These are phyloP conservation scores for Brienomyrus longianalis DNA, from an alignment of 2,113 vertebrate species.

Conservation along the genomic window DNA sequence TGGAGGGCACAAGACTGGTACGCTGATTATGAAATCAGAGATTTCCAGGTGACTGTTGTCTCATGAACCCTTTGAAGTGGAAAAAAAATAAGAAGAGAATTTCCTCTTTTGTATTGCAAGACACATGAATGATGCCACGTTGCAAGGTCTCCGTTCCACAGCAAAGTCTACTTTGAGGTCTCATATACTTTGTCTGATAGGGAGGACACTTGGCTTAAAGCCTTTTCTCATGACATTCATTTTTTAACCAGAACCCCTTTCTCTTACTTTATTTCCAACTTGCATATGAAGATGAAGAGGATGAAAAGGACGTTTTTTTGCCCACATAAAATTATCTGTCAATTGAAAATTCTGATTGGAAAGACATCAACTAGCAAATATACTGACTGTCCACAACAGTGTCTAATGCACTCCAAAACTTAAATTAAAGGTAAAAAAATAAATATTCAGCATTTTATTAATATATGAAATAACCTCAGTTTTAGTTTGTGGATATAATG, in stretches of 20 bases:
- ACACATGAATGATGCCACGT: neutral
- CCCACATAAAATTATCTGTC: neutral
- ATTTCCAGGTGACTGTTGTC: neutral
- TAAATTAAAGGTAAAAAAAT: slow-evolving; percentile 19
- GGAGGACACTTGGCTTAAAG: neutral
- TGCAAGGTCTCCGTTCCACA: neutral
- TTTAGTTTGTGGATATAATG: neutral
- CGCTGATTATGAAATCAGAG: neutral
- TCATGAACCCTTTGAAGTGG: neutral
- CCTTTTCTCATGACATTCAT: neutral
- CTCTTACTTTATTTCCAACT: neutral
- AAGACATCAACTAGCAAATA: neutral
- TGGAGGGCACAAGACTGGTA: neutral
- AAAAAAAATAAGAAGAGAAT: neutral
- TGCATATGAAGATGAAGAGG: neutral
- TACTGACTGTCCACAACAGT: slow-evolving; percentile 5
- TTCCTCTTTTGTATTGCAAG: neutral
- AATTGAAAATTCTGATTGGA: neutral
- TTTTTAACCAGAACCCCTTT: neutral
- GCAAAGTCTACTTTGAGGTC: neutral
- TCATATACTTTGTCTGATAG: neutral
- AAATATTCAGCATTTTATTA: slow-evolving; percentile 12
- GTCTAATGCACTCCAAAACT: slow-evolving; percentile 14
- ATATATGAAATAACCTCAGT: slow-evolving; percentile 22
- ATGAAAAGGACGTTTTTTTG: neutral